Evolutionary conservation across 2,888 invertebrate species (phyloP), one percentile per base, ranked within the genome.

Genomic region (Cotesia congregata): DNA sequence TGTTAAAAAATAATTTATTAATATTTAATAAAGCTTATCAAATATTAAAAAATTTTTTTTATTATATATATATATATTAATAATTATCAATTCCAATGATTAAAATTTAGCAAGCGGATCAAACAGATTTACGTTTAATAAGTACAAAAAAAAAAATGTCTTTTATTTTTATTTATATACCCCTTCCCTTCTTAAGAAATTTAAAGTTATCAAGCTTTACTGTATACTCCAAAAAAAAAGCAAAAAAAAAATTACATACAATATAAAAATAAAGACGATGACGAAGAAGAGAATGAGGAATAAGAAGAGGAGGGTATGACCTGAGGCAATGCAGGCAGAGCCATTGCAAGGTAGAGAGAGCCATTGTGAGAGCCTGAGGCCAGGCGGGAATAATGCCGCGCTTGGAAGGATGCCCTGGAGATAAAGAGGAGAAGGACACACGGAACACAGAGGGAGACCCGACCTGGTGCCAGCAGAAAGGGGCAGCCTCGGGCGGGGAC

Each of bases 271-370:
- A 50, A 75, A 71, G 65, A 74, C 30, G 70, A 78, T 71, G 64
- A 69, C 50, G 74, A 75, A 72, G 62, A 75, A 72, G 75, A 77
- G 77, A 80, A 73, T 76, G 75, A 79, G 77, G 79, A 75, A 73
- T 60, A 80, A 76, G 78, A 74, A 77, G 77, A 67, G 71, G 68
- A 17, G 70, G 76, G 77, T 75, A 75, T 82, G 71, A 85, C 88
- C 83, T 41, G 72, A 67, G 82, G 88, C 87, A 81, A 77, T 88
- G 86, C 86, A 86, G 87, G 85, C 87, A 84, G 85, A 86, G 30
- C 30, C 30, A 30, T 30, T 85, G 85, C 83, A 83, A 82, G 82
- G 81, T 82, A 82, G 81, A 83, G 82, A 82, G 81, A 83, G 82
- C 83, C 84, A 85, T 87, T 87, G 85, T 81, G 84, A 83, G 84